Percentiles rank a stretch among this genome's conserved stretches.
Evolutionary conservation across 2,797 vertebrate species (phyloP).

Genomic region (Microctenopoma lineatum): DNA sequence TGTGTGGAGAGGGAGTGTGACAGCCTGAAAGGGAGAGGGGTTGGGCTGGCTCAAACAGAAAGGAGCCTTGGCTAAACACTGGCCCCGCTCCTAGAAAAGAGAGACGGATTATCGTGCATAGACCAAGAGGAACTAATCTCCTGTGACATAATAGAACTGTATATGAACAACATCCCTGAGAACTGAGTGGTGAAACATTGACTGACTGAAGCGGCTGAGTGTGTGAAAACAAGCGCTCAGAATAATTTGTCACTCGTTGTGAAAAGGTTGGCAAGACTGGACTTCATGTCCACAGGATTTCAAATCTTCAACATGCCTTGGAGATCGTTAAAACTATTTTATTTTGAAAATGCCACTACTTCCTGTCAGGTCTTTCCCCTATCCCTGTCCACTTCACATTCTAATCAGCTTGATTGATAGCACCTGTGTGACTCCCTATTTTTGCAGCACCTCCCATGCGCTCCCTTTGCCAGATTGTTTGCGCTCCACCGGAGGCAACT

Average conservation of each 20-base stretch:
- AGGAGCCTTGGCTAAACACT: constrained; percentile 73
- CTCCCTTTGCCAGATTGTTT: too few species aligned
- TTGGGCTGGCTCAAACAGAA: constrained; percentile 65
- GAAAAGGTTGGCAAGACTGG: constrained; percentile 38
- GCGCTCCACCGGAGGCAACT: too few species aligned
- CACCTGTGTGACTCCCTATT: too few species aligned
- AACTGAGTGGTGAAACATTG: constrained; percentile 65
- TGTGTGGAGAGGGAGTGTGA: constrained; percentile 67
- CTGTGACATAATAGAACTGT: constrained; percentile 83
- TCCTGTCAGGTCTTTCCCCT: too few species aligned
- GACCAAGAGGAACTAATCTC: constrained; percentile 82
- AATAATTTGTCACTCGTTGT: constrained; percentile 56
- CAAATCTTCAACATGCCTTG: too few species aligned
- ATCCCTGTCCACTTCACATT: too few species aligned
- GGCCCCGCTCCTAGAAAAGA: constrained; percentile 69
- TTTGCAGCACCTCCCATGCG: too few species aligned
- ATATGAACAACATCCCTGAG: constrained; percentile 81
- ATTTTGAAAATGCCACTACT: too few species aligned
- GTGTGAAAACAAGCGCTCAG: constrained; percentile 66
- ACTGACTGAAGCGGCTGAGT: constrained; percentile 61
- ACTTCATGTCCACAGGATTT: constrained; percentile 15
- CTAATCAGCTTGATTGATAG: too few species aligned
- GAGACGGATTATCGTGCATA: constrained; percentile 76
- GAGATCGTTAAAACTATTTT: too few species aligned
- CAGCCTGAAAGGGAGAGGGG: constrained; percentile 71